These are phyloP conservation scores for Sapayoa aenigma DNA, from an alignment of 2,113 vertebrate species.

Conservation along the genomic window DNA sequence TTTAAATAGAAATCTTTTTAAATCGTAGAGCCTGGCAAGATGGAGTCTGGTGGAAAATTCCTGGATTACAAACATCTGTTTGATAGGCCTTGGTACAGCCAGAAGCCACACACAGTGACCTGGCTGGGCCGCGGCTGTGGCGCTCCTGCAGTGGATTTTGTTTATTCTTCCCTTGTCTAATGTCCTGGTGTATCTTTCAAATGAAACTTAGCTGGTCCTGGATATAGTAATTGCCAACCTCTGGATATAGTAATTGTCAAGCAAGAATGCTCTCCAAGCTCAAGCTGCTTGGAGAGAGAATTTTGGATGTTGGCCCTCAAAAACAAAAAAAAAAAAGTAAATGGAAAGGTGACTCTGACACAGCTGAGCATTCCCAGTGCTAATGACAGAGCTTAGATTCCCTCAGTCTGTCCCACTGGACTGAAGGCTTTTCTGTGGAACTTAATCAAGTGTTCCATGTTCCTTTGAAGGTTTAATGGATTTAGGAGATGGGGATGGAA, in stretches of 20 bases:
- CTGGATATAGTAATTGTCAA: not conserved
- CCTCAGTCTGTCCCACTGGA: not conserved
- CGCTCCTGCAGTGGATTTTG: not conserved
- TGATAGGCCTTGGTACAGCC: not conserved
- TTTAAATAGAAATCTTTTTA: not conserved
- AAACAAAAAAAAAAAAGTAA: not conserved
- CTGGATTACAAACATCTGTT: not conserved
- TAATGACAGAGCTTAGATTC: not conserved
- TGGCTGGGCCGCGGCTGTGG: accelerated
- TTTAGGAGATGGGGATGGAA: not conserved
- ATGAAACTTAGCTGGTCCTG: not conserved
- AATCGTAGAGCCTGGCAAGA: not conserved
- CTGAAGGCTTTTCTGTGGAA: not conserved
- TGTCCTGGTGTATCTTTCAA: not conserved
- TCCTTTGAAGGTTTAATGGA: not conserved
- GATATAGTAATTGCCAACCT: not conserved
- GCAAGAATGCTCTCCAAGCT: not conserved
- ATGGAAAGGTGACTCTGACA: not conserved
- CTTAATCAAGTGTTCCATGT: not conserved
- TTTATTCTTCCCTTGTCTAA: not conserved
- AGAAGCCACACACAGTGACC: not conserved
- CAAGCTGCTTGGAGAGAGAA: not conserved
- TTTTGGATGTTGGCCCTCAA: not conserved
- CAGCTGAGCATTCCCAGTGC: not conserved
- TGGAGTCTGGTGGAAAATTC: not conserved